Base-by-base conservation (phyloP, 1,140 invertebrate species). In the Mercenaria mercenaria region DNA sequence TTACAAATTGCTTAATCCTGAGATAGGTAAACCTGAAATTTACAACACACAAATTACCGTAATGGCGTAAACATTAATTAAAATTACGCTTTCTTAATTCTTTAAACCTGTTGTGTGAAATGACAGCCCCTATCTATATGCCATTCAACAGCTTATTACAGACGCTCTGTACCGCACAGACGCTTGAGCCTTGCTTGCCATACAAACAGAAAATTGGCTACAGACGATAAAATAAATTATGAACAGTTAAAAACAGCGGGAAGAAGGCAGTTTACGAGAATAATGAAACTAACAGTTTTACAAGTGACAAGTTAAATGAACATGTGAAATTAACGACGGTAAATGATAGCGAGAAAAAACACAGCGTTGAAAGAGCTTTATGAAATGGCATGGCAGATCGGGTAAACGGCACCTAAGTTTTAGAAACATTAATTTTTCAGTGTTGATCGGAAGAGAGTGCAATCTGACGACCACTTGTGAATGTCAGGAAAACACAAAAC, bases 231-330 rank as follows among this genome's bases (percentile, higher is more conserved):
- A 88, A 88, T 88, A 88, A 88, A 88, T 88, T 80, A 88, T 87
- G 86, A 72, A 81, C 61, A 79, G 29, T 81, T 88, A 69, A 81
- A 81, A 41, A 10, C 86, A 69, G 86, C 86, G 39, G 86, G 86
- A 32, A 64, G 59, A 29, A 34, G 50, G 86, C 86, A 47, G 86
- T 88, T 80, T 80, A 88, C 59, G 59, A 74, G n/a, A 69, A 64
- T 88, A 88, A 88, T 88, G 86, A 88, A 88, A 88, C 50, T 80
- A 88, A 88, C 86, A 88, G 86, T 88, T 88, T 88, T 88, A 52
- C 76, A 81, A 88, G 86, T 88, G 86, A 88, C 86, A 88, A 88
- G 86, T 88, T 81, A 69, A 88, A 88, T 88, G 86, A 88, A 88
- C 86, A 88, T 88, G 86, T 81, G 77, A 81, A 88, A 88, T 88